Percentiles rank a stretch among this genome's conserved stretches.
These are phyloP conservation scores for Cercopithecus mona DNA, from an alignment of 2,113 vertebrate species.

Conservation along the genomic window DNA sequence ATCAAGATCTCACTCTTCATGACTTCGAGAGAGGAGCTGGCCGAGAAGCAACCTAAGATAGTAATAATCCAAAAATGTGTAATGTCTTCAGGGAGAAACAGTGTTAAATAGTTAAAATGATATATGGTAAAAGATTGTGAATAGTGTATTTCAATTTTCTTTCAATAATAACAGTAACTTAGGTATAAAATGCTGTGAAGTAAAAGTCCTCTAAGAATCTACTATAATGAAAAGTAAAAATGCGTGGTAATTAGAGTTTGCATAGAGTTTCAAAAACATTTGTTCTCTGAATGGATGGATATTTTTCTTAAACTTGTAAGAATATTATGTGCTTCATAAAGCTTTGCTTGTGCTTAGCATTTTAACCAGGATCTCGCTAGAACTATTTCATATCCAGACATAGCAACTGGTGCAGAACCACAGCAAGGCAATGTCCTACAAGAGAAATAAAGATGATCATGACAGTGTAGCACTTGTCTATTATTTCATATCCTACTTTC, in stretches of 20 bases:
- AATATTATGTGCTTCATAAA: background rate
- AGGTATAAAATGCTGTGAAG: background rate
- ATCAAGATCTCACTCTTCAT: background rate
- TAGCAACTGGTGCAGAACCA: no score
- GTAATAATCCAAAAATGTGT: background rate
- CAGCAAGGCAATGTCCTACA: background rate
- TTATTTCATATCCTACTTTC: background rate
- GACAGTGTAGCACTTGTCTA: background rate
- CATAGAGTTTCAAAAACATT: background rate
- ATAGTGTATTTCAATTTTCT: background rate
- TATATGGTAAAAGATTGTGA: background rate
- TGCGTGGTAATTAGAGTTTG: background rate
- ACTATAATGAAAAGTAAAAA: background rate
- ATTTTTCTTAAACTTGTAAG: background rate
- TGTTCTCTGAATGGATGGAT: background rate
- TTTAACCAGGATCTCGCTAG: background rate
- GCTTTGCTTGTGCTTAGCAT: background rate
- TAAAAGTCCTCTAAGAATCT: background rate
- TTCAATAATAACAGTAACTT: background rate
- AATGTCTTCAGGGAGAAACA: background rate
- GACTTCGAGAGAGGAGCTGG: background rate
- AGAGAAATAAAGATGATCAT: background rate
- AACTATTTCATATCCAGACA: background rate
- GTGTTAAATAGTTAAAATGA: background rate
- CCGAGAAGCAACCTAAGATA: background rate